A percentile compares a stretch with the other conserved stretches of the same genome.
Evolutionary conservation across 2,113 vertebrate genomes (phyloP).

Genomic region (Cygnus buccinator): DNA sequence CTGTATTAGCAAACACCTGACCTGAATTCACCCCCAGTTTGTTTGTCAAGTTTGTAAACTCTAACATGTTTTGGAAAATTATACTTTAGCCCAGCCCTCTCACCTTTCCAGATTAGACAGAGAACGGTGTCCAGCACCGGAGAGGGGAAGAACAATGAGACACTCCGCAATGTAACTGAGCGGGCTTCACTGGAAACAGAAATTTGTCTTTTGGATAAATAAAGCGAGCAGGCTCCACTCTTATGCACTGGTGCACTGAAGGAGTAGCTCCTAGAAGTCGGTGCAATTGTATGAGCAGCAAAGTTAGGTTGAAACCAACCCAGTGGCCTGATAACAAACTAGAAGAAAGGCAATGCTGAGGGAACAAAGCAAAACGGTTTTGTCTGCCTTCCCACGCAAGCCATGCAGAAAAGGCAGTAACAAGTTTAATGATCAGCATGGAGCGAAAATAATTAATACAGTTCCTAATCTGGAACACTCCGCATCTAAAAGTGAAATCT

Average conservation of each 20-base stretch:
- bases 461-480: not conserved
- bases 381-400: not conserved
- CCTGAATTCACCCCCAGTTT: constrained; percentile 10
- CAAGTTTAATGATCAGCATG: not conserved
- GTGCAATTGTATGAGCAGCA: rapidly evolving
- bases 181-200: not conserved
- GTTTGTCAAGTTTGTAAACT: not conserved
- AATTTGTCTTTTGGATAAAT: not conserved
- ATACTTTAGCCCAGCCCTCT: not conserved
- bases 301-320: not conserved
- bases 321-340: not conserved
- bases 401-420: not conserved
- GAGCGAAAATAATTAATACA: not conserved
- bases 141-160: not conserved
- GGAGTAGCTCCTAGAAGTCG: rapidly evolving
- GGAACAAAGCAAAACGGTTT: not conserved
- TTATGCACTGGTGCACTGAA: rapidly evolving
- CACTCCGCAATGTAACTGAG: rapidly evolving
- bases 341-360: not conserved
- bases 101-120: not conserved
- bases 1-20: not conserved
- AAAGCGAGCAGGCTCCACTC: rapidly evolving
- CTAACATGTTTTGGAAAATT: not conserved
- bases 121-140: not conserved
- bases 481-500: not conserved